Base-by-base conservation (phyloP, 2,888 invertebrate species). In the Branchinecta sandiegonensis region DNA sequence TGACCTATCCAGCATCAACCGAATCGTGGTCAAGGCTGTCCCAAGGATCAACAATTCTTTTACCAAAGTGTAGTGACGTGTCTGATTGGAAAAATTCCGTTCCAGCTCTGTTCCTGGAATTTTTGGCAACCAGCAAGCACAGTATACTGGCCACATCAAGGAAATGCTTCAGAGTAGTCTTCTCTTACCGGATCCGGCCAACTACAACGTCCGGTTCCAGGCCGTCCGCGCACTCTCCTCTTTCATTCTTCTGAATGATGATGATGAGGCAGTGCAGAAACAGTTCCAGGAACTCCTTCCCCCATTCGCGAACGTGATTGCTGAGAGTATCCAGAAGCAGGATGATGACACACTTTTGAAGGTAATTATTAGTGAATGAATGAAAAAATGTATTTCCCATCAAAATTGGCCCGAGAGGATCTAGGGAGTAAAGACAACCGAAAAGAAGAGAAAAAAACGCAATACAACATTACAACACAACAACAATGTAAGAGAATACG, bases 81-180 rank as follows among this genome's bases (percentile, higher is more conserved):
- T 37, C 11, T 64, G 10, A 47, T 69, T 69, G 66, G 56, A 37
- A 37, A 37, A 37, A 37, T 37, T 37, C 37, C 37, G 37, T 76
- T 77, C 71, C 78, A 90, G 90, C 72, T 86, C 91, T 74, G 94
- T 96, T 48, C 97, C 99, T 46, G 92, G 94, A 50, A 89, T 97
- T 68, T 99, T 99, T 82, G 99, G 97, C 56, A 93, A 92, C 77
- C 90, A 93, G 76, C 94, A 97, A 77, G 83, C 85, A 71, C 88
- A 91, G 76, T 94, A 95, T 78, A 78, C 97, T 72, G 89, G 90
- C 74, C 83, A 94, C 48, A 96, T 99, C 74, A 95, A 95, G 77
- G 90, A 93, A 78, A 95, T 96, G 95, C 79, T 96, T 74, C 83
- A 87, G 71, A 88, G 90, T 74, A 88, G 90, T 70, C 80, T 92